Base-by-base conservation (phyloP, 2,888 invertebrate species). In the Aleiodes testaceus region DNA sequence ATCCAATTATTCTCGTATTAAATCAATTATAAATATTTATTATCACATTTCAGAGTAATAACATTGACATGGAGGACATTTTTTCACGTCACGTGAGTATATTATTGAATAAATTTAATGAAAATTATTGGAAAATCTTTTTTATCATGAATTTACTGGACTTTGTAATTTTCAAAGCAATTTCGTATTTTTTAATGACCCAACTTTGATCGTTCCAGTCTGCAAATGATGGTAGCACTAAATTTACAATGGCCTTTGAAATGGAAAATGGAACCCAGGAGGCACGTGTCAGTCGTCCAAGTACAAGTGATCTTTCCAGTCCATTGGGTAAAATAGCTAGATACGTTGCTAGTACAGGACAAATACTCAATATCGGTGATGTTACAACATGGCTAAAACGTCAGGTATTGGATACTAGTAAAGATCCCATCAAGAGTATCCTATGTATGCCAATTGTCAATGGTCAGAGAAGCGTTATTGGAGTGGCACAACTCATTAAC, bases 391-490 rank as follows among this genome's bases (percentile, higher is more conserved):
- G 96, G 96, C 90, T 94, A 72, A 92, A 91, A 77, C 92, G 92
- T 30, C 82, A 83, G 36, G 80, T 86, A 4, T 77, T 82, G 20
- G 84, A 85, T 47, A 78, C 77, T 2, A 82, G 80, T 9, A 79
- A 92, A 0, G 92, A 92, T 66, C 90, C 91, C 69, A 93, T 93
- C 44, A 91, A 92, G 72, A 95, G 95, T 44, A 95, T 97, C 85
- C 91, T 97, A 1, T 96, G 96, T 82, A 96, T 97, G 94, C 97
- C 97, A 3, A 97, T 97, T 76, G 94, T 94, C 50, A 97, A 97
- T 86, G 96, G 95, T 1, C 94, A 96, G 84, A 94, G 94, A 81
- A 92, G 91, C 74, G 94, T 97, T 3, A 96, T 97, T 81, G 97
- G 95, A 18, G 97, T 97, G 7, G 96, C 97, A 6, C 97, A 97